Evolutionary conservation across 2,888 invertebrate species (phyloP), one percentile per base, ranked within the genome.

Genomic region (Ectemnius cavifrons): DNA sequence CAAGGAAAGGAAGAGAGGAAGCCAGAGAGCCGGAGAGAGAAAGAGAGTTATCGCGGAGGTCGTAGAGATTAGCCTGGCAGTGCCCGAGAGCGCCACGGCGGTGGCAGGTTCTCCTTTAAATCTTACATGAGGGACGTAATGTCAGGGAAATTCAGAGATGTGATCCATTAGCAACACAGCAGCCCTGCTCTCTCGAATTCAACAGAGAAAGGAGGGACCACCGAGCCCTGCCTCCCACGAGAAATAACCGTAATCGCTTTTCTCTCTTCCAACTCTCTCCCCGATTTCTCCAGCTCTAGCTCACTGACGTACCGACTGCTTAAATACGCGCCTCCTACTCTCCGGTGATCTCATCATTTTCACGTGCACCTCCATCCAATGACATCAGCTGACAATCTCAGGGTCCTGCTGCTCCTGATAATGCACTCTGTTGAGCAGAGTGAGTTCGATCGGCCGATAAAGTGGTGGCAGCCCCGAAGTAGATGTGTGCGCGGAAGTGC

Each of bases 181-280:
- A 81, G 77, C 77, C 75, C 63, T 70, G 68, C 61, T 65, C 62
- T 68, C 67, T 64, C 75, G 75, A 67, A 62, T 73, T 11, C 64
- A 60, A 67, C 71, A 66, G 70, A 66, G 68, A 67, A 57, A 59
- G 47, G 45, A 71, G 74, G 64, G 52, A 16, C n/a, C 16, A 52
- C 4, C 14, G 52, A 4, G 52, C 2, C 79, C 75, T 73, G 78
- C 79, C 82, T 87, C 87, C 87, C 86, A 82, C 82, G 87, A 87
- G 87, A 87, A 87, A 87, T 87, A 86, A 87, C 82, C 78, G 86
- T 87, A 87, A 87, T 87, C 87, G 87, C 84, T 87, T 86, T 87
- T 78, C 78, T 80, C 82, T 79, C 82, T 37, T 37, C 28, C 58
- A n/a, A 27, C 61, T 57, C 63, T 61, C 61, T n/a, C 57, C 61